phyloP scores from a whole-genome alignment of 92 coral and sea anemone species.

The Phymanthus crucifer region DNA sequence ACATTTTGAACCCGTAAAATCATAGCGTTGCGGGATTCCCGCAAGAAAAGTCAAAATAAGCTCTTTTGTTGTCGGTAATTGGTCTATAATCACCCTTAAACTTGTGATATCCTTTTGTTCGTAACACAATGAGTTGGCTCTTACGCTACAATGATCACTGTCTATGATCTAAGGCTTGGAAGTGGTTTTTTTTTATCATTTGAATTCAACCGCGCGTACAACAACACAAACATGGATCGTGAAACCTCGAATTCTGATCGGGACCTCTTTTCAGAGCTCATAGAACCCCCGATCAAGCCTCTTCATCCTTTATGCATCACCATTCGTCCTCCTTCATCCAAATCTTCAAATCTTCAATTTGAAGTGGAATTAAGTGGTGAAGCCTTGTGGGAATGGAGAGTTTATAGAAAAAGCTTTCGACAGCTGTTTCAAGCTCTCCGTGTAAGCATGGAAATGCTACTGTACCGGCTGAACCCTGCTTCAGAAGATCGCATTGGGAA shows the following conservation, averaged over 20 bases:
- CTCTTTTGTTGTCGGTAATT: slow-evolving; percentile 1
- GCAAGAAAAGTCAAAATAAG: neutral
- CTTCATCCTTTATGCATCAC: too few relatives aligned
- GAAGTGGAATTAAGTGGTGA: neutral
- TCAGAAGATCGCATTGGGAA: too few relatives aligned
- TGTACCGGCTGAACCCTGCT: too few relatives aligned
- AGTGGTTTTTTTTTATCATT: neutral
- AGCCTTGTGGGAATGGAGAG: neutral
- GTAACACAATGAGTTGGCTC: too few relatives aligned
- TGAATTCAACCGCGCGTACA: neutral
- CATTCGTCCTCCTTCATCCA: neutral
- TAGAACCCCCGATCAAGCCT: too few relatives aligned
- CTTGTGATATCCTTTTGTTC: neutral
- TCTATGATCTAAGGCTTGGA: too few relatives aligned
- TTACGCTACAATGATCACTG: too few relatives aligned
- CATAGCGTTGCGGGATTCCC: neutral
- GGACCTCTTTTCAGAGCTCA: too few relatives aligned
- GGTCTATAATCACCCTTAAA: neutral
- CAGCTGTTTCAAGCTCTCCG: too few relatives aligned
- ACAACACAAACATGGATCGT: slow-evolving; percentile 1
- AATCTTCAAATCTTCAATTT: neutral
- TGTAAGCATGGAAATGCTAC: too few relatives aligned
- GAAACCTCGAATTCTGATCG: neutral
- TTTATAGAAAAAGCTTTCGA: too few relatives aligned
- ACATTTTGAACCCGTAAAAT: neutral